Evolutionary conservation across 2,113 vertebrate genomes (phyloP).

Genomic region (Tonatia bakeri): DNA sequence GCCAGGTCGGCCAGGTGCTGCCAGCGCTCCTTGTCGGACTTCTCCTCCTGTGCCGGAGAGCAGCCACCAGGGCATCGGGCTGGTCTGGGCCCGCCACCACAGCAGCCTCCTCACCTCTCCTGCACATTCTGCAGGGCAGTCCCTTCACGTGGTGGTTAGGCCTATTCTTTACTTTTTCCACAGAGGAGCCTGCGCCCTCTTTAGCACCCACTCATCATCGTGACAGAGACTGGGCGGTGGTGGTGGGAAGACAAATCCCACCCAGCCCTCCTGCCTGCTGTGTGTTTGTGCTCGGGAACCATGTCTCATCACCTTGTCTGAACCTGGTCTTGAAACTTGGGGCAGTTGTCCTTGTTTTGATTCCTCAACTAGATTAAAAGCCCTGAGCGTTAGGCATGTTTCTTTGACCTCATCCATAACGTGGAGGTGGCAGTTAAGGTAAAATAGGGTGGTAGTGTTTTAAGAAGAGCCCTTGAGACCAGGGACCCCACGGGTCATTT

Average conservation of each 20-base stretch:
- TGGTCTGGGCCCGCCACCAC: rapidly evolving
- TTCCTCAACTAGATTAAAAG: not conserved
- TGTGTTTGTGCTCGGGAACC: too few relatives aligned
- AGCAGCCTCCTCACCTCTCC: not conserved
- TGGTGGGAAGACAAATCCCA: rapidly evolving
- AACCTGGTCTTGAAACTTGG: not conserved
- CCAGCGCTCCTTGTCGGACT: constrained; percentile 89
- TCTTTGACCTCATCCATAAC: not conserved
- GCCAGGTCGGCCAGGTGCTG: constrained; percentile 94
- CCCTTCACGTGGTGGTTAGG: not conserved
- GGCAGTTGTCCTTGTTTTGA: not conserved
- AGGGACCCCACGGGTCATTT: not conserved
- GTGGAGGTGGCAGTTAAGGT: not conserved
- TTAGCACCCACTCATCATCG: too few relatives aligned
- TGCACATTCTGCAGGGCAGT: rapidly evolving
- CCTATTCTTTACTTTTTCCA: not conserved
- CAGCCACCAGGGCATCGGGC: rapidly evolving
- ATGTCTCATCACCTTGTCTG: not conserved
- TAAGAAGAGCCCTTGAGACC: not conserved
- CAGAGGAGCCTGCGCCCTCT: not conserved
- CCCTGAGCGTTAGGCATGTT: not conserved
- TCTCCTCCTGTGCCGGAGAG: constrained; percentile 81
- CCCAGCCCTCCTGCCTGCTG: not conserved
- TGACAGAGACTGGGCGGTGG: not conserved
- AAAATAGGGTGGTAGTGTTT: not conserved